Percentiles rank a stretch among this genome's conserved stretches.
Evolutionary conservation across 2,888 invertebrate genomes (phyloP).

Genomic region (Chironomus riparius): DNA sequence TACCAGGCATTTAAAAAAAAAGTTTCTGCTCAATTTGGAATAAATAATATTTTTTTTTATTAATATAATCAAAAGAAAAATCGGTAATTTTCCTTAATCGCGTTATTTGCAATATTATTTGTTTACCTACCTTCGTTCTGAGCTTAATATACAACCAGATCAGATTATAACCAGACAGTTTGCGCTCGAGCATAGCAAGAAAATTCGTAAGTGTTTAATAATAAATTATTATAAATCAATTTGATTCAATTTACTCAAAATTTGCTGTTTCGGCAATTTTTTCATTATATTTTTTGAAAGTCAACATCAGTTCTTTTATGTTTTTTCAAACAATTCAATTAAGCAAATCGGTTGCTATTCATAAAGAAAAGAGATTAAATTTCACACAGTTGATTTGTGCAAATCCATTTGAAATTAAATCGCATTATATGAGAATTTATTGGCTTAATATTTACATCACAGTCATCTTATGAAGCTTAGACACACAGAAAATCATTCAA

Average conservation of each 20-base stretch:
- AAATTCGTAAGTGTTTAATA: constrained; percentile 13
- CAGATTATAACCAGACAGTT: background rate
- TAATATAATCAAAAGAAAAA: background rate
- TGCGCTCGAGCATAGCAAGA: background rate
- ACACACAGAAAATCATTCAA: background rate
- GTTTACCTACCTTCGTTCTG: no score
- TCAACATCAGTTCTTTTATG: no score
- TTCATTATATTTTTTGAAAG: no score
- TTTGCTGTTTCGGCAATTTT: no score
- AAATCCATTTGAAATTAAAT: background rate
- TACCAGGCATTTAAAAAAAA: background rate
- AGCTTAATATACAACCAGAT: no score
- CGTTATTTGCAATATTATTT: background rate
- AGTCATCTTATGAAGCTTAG: background rate
- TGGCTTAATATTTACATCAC: background rate
- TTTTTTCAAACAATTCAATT: no score
- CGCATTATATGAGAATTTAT: background rate
- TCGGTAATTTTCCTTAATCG: background rate
- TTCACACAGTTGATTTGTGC: background rate
- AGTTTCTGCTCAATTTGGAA: no score
- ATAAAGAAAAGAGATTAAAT: background rate
- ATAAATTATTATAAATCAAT: constrained; percentile 6
- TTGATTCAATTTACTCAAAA: background rate
- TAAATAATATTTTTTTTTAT: background rate
- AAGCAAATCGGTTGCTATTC: no score